These are phyloP conservation scores for Actinopyga echinites DNA, from an alignment of 53 echinoderm and acorn worm genomes.

Conservation along the genomic window DNA sequence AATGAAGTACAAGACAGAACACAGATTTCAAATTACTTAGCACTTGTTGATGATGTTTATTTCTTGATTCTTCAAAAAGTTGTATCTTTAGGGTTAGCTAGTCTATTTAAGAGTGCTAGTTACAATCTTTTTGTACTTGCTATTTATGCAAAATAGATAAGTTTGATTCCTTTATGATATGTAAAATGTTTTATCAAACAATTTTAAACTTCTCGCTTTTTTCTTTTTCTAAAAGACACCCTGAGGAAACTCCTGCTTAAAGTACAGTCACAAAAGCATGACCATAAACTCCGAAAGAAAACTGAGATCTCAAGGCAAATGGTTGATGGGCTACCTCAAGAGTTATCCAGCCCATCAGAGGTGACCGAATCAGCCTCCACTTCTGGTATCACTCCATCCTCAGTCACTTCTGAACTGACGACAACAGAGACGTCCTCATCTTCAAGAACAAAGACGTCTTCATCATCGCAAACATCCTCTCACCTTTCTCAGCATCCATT, in stretches of 20 bases:
- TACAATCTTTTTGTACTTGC: too few relatives aligned
- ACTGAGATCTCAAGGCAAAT: background rate
- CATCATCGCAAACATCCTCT: background rate
- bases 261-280: conserved; percentile 23
- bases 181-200: too few relatives aligned
- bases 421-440: background rate
- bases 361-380: background rate
- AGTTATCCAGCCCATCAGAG: background rate
- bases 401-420: background rate
- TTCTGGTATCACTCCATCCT: background rate
- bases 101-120: too few relatives aligned
- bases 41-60: too few relatives aligned
- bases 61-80: too few relatives aligned
- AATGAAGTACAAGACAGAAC: too few relatives aligned
- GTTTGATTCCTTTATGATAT: too few relatives aligned
- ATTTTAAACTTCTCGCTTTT: too few relatives aligned
- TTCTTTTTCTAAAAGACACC: background rate
- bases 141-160: too few relatives aligned
- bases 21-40: too few relatives aligned
- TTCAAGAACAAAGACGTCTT: background rate
- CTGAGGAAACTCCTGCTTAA: conserved; percentile 16
- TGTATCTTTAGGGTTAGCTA: too few relatives aligned
- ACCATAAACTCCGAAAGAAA: conserved; percentile 6
- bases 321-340: background rate
- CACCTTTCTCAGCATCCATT: conserved; percentile 61